Conservation (phyloP, 2,888 invertebrate species). For the Acrobasis consociella region DNA sequence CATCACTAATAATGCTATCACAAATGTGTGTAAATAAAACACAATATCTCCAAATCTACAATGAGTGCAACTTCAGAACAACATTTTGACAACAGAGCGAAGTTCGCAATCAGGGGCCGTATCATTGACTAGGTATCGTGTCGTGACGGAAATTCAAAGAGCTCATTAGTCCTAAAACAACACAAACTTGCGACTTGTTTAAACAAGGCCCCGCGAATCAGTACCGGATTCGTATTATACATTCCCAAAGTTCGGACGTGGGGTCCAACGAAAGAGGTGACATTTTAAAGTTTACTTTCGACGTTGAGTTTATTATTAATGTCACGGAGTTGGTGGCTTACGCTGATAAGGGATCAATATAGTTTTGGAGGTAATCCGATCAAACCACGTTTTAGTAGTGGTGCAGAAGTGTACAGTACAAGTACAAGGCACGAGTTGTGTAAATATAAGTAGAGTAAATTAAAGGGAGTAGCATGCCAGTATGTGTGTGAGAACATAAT, state of each 20-base stretch:
- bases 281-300: constrained; percentile 31
- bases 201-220: constrained; percentile 54
- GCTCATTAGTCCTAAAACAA: constrained; percentile 73
- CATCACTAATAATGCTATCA: no score
- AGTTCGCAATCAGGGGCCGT: constrained; percentile 28
- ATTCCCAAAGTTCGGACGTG: constrained; percentile 41
- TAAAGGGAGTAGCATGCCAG: no score
- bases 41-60: no score
- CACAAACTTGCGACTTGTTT: constrained; percentile 60
- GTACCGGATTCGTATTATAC: constrained; percentile 39
- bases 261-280: constrained; percentile 33
- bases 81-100: background rate
- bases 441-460: no score
- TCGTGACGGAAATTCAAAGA: constrained; percentile 58
- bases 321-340: constrained; percentile 4
- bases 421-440: no score
- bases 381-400: no score
- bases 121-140: constrained; percentile 47
- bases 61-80: no score
- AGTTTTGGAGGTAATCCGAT: no score
- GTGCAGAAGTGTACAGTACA: no score
- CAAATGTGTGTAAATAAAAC: no score
- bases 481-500: no score
- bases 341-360: background rate
- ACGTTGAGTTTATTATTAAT: constrained; percentile 13